Base-by-base conservation (phyloP, 2,113 vertebrate species). In the Cavia porcellus region DNA sequence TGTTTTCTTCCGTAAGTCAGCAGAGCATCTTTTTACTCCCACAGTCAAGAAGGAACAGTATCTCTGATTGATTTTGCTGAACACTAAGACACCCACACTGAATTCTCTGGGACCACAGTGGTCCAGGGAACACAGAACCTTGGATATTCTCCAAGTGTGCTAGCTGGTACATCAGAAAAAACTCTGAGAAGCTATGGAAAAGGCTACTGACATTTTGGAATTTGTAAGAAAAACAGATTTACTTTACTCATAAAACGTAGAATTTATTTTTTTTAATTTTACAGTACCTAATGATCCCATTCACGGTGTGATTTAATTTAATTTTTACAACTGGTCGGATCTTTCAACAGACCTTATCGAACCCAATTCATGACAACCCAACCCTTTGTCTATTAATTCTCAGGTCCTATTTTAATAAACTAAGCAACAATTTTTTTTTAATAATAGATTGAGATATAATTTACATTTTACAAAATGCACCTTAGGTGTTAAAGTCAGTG, bases 401-500 rank as follows among this genome's bases (percentile, higher is more conserved):
- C 62, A 83, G 77, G 59, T 70, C 45, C 24, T 88, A 70, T 45
- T 86, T 88, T 52, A 55, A 83, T 47, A 82, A 83, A 82, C 9
- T 32, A 77, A 79, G 59, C 3, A 20, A 5, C 62, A 92, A 89
- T 61, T 83, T 12, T 74, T 84, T 86, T 47, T 87, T 75, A 89
- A 45, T 57, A 82, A 83, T 61, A 91, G 22, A 79, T 45, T 84
- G 50, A 97, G 30, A 42, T 38, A 62, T 47, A 95, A 79, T 91
- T 91, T 79, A 84, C 70, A 70, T 30, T 15, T 42, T 38, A 79
- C 47, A 62, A 45, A 86, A 91, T 88, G 35, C 32, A 38, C n/a
- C 68, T 64, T 74, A 86, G 70, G 77, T 70, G 14, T 47, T 75
- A 42, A 38, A 24, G 79, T 50, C 83, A 30, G 77, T 80, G 52